Percentiles rank a stretch among this genome's conserved stretches.
phyloP scores from a whole-genome alignment of 1,140 invertebrate genomes.

The Homarus americanus region DNA sequence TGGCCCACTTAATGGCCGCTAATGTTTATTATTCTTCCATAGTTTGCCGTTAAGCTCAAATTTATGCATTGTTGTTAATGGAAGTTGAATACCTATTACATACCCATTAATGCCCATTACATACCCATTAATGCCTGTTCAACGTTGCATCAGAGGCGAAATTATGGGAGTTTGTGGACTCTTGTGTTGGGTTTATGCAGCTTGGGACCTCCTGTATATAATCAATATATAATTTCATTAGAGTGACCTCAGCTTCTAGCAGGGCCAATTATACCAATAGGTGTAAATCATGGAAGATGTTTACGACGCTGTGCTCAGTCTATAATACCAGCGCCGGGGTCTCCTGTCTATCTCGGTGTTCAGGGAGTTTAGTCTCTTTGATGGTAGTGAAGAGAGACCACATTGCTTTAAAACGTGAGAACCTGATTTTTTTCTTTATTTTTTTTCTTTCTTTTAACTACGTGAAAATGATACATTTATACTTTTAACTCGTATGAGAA shows the following conservation, averaged over 20 bases:
- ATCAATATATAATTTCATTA: constrained; percentile 20
- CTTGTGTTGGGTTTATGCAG: background rate
- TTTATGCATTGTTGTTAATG: constrained; percentile 5
- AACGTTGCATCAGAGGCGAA: background rate
- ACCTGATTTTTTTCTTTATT: no score
- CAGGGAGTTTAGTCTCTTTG: background rate
- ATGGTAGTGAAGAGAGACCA: background rate
- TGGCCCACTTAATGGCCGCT: background rate
- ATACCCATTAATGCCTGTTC: constrained; percentile 12
- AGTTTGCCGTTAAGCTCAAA: background rate
- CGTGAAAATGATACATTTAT: no score
- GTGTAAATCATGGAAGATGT: background rate
- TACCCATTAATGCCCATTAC: background rate
- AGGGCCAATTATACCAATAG: constrained; percentile 18
- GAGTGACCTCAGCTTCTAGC: background rate
- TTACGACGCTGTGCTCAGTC: background rate
- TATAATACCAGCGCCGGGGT: background rate
- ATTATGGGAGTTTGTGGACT: background rate
- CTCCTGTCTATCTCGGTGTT: no score
- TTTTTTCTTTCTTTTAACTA: no score
- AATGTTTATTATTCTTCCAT: background rate
- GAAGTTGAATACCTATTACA: background rate
- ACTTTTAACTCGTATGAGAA: no score
- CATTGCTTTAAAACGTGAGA: no score
- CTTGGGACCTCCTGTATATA: background rate